Evolutionary conservation across 1,140 invertebrate genomes (phyloP).

Genomic region (Cecropterus lyciades): DNA sequence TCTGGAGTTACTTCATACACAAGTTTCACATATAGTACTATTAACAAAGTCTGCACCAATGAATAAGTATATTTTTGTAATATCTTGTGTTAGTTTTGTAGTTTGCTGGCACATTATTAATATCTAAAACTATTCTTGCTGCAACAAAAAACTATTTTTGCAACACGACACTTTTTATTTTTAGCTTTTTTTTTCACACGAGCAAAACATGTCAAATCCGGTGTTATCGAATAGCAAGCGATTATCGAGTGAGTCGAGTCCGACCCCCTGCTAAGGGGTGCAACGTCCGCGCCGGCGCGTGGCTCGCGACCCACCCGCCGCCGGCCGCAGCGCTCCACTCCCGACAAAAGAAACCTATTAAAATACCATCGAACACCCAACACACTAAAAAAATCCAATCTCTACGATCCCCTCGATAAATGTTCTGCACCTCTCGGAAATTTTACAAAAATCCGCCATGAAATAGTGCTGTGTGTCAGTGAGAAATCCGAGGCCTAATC

Average conservation of each 20-base stretch:
- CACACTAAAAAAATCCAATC: conserved; percentile 17
- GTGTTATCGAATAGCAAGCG: not conserved
- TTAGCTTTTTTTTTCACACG: too few species aligned
- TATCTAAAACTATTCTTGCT: too few species aligned
- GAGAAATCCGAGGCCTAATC: not conserved
- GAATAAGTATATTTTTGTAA: too few species aligned
- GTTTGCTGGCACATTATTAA: too few species aligned
- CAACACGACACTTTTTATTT: too few species aligned
- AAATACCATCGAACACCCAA: conserved; percentile 30
- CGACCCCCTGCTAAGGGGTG: conserved; percentile 52
- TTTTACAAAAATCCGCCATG: conserved; percentile 2
- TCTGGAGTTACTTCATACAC: too few species aligned
- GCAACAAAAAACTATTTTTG: too few species aligned
- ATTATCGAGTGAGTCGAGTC: conserved; percentile 30
- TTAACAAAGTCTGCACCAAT: too few species aligned
- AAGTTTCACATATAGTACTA: too few species aligned
- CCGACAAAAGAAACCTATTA: conserved; percentile 30
- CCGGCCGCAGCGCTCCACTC: conserved; percentile 34
- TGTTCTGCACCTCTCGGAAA: not conserved
- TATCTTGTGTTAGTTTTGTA: too few species aligned
- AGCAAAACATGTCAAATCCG: too few species aligned
- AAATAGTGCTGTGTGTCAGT: conserved; percentile 17
- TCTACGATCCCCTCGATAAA: not conserved
- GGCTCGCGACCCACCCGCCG: conserved; percentile 46
- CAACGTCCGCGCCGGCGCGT: conserved; percentile 61